These are phyloP conservation scores for Cheilosia grossa DNA, from an alignment of 2,888 invertebrate genomes.

Conservation along the genomic window DNA sequence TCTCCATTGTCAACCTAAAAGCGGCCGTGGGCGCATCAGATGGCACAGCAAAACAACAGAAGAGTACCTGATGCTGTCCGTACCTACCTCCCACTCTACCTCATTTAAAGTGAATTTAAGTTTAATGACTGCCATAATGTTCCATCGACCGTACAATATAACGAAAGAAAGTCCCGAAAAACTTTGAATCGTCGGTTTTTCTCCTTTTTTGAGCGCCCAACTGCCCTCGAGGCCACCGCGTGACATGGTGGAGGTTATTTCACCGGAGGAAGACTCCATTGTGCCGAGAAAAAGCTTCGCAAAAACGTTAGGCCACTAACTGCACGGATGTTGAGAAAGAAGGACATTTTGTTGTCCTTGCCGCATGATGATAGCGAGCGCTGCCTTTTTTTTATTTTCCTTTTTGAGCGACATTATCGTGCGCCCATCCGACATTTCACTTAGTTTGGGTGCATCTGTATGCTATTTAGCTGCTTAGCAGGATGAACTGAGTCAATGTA, in stretches of 20 bases:
- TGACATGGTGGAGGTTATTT: slow-evolving; percentile 29
- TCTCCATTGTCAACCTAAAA: slow-evolving; percentile 16
- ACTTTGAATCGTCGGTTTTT: slow-evolving; percentile 62
- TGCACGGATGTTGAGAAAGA: slow-evolving; percentile 30
- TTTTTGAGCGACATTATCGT: slow-evolving; percentile 24
- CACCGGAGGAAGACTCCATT: slow-evolving; percentile 65
- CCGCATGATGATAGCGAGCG: slow-evolving; percentile 27
- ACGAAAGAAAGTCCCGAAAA: slow-evolving; percentile 61
- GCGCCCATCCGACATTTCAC: slow-evolving; percentile 34
- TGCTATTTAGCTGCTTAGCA: slow-evolving; percentile 51
- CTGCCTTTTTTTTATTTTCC: slow-evolving; percentile 11
- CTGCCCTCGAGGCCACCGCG: neutral
- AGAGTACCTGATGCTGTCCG: slow-evolving; percentile 59
- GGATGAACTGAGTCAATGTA: slow-evolving; percentile 46
- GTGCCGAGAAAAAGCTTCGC: slow-evolving; percentile 50
- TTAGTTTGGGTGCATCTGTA: slow-evolving; percentile 64
- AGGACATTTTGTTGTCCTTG: slow-evolving; percentile 54
- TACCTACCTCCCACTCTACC: slow-evolving; percentile 1
- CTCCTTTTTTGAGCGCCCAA: slow-evolving; percentile 7
- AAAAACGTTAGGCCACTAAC: slow-evolving; percentile 26
- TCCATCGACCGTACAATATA: slow-evolving; percentile 73
- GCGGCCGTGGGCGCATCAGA: slow-evolving; percentile 48
- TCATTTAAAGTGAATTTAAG: slow-evolving; percentile 67
- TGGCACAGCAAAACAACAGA: slow-evolving; percentile 10
- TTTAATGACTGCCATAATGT: slow-evolving; percentile 71